Conservation (phyloP, 2,888 invertebrate species). For the Linnaemya vulpina region DNA sequence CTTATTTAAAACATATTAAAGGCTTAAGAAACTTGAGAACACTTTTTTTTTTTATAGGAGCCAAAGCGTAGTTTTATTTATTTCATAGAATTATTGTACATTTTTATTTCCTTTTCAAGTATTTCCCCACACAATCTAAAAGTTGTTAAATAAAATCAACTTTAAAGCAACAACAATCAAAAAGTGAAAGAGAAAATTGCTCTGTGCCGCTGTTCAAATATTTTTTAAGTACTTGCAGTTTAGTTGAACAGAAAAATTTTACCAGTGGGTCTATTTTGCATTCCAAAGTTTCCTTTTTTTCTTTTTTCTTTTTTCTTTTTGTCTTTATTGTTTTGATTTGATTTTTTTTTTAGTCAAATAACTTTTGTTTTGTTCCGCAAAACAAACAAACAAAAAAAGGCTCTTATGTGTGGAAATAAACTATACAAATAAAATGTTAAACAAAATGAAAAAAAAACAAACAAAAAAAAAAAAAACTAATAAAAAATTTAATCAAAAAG, state of each 20-base stretch:
- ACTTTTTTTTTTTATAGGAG: constrained; percentile 37
- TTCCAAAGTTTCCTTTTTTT: constrained; percentile 31
- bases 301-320: not conserved
- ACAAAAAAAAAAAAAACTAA: constrained; percentile 41
- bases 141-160: constrained; percentile 33
- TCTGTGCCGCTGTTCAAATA: constrained; percentile 48
- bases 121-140: constrained; percentile 37
- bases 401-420: constrained; percentile 8
- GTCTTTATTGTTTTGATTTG: constrained; percentile 2
- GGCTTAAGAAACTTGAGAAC: constrained; percentile 45
- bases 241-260: constrained; percentile 49
- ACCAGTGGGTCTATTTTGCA: constrained; percentile 66
- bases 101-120: constrained; percentile 13
- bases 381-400: not conserved
- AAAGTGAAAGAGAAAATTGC: constrained; percentile 40
- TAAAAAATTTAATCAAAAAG: constrained; percentile 60
- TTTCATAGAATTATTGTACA: not conserved
- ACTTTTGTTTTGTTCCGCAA: constrained; percentile 16
- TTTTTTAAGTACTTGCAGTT: constrained; percentile 50
- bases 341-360: constrained; percentile 10
- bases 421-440: constrained; percentile 41
- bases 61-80: constrained; percentile 33
- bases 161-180: constrained; percentile 32
- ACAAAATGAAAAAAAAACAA: constrained; percentile 27
- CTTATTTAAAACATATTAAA: constrained; percentile 30